These are phyloP conservation scores for Oligia latruncula DNA, from an alignment of 2,888 invertebrate genomes.

Conservation along the genomic window DNA sequence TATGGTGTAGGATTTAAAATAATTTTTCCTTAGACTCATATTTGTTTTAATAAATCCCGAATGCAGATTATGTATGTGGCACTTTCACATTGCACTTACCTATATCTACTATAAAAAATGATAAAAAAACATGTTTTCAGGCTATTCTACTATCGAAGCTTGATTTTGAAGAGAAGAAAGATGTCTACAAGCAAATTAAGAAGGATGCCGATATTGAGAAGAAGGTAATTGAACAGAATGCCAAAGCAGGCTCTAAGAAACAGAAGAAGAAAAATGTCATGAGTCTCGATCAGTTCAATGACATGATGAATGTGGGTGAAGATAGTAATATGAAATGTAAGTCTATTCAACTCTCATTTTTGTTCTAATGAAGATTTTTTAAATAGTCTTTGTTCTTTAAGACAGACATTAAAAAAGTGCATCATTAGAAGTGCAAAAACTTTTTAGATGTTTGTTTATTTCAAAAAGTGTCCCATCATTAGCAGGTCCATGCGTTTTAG, in stretches of 20 bases:
- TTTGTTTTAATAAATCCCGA: too few relatives aligned
- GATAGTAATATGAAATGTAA: slow-evolving; percentile 74
- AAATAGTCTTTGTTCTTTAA: not conserved
- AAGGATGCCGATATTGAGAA: slow-evolving; percentile 83
- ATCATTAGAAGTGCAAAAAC: too few relatives aligned
- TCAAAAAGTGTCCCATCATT: too few relatives aligned
- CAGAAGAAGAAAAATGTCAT: slow-evolving; percentile 93
- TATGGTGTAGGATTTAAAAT: too few relatives aligned
- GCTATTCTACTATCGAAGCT: slow-evolving; percentile 94
- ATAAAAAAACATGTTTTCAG: slow-evolving; percentile 75
- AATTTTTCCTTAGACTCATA: too few relatives aligned
- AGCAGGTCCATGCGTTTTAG: too few relatives aligned
- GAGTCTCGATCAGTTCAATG: slow-evolving; percentile 94
- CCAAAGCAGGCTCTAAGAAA: slow-evolving; percentile 79
- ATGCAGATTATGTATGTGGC: too few relatives aligned
- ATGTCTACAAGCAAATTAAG: slow-evolving; percentile 85
- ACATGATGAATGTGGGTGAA: slow-evolving; percentile 84
- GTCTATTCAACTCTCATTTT: slow-evolving; percentile 41
- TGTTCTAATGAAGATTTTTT: not conserved
- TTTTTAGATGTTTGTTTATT: too few relatives aligned
- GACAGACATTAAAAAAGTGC: too few relatives aligned
- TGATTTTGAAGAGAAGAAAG: slow-evolving; percentile 92
- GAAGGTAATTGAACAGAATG: slow-evolving; percentile 76
- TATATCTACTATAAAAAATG: not conserved
- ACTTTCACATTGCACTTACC: not conserved